These are phyloP conservation scores for Caenorhabditis imperialis DNA, from an alignment of 2,888 invertebrate species.

Conservation along the genomic window DNA sequence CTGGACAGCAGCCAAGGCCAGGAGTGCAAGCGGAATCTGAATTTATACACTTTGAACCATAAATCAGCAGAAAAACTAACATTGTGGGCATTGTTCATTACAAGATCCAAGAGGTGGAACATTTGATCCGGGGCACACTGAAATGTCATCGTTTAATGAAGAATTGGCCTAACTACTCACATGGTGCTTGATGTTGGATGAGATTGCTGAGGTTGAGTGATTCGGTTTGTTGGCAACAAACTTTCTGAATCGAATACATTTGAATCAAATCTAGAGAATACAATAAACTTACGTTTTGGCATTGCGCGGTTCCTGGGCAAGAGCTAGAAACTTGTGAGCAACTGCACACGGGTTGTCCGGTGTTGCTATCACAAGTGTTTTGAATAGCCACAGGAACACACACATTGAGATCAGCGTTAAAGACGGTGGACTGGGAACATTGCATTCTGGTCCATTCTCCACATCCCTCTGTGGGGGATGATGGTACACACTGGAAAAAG, in stretches of 20 bases:
- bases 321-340: constrained; percentile 61
- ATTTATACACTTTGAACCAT: too few species aligned
- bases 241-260: constrained; percentile 57
- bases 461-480: constrained; percentile 70
- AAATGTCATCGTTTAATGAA: constrained; percentile 12
- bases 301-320: constrained; percentile 68
- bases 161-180: constrained; percentile 30
- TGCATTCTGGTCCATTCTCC: constrained; percentile 75
- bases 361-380: constrained; percentile 42
- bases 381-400: constrained; percentile 57
- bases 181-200: constrained; percentile 63
- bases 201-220: constrained; percentile 50
- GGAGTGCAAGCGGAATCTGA: constrained; percentile 70
- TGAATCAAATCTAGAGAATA: neutral
- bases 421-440: constrained; percentile 69
- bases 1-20: constrained; percentile 66
- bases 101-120: constrained; percentile 68
- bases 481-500: constrained; percentile 76
- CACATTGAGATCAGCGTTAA: constrained; percentile 47
- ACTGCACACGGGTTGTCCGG: constrained; percentile 61
- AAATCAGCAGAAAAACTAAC: constrained; percentile 48
- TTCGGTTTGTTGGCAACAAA: constrained; percentile 67
- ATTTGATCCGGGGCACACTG: constrained; percentile 67
- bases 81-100: constrained; percentile 63
- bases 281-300: constrained; percentile 57